These are phyloP conservation scores for Mamestra configurata DNA, from an alignment of 1,140 invertebrate species.

Conservation along the genomic window DNA sequence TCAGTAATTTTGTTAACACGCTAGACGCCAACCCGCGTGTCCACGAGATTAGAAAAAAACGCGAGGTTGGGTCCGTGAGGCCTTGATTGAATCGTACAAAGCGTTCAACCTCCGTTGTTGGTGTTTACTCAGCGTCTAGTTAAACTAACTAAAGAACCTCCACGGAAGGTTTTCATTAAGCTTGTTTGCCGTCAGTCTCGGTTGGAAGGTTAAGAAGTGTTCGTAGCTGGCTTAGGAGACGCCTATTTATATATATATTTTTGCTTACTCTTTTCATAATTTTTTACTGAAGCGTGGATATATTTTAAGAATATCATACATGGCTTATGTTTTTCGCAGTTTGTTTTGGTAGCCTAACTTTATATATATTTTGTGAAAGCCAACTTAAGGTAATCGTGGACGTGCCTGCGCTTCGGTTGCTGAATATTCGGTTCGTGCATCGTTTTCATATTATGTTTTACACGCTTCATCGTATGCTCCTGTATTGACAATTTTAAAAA, in stretches of 20 bases:
- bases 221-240: not conserved
- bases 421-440: slow-evolving; percentile 17
- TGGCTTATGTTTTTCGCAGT: too few species aligned
- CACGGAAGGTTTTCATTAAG: slow-evolving; percentile 9
- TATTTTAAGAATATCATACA: not conserved
- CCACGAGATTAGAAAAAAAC: slow-evolving; percentile 41
- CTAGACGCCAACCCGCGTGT: not conserved
- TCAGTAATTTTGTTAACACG: slow-evolving; percentile 23
- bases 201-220: slow-evolving; percentile 6
- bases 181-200: not conserved
- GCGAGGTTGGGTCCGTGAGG: slow-evolving; percentile 47
- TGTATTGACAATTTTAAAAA: not conserved
- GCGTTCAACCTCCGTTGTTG: slow-evolving; percentile 60
- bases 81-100: slow-evolving; percentile 72
- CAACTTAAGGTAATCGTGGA: slow-evolving; percentile 20
- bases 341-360: not conserved
- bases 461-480: too few species aligned
- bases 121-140: slow-evolving; percentile 66
- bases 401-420: slow-evolving; percentile 11
- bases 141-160: slow-evolving; percentile 65
- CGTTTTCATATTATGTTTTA: not conserved
- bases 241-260: not conserved
- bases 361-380: not conserved
- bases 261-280: not conserved
- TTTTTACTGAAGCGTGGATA: not conserved